phyloP scores from a whole-genome alignment of 2,113 vertebrate species.

The Alethe diademata region DNA sequence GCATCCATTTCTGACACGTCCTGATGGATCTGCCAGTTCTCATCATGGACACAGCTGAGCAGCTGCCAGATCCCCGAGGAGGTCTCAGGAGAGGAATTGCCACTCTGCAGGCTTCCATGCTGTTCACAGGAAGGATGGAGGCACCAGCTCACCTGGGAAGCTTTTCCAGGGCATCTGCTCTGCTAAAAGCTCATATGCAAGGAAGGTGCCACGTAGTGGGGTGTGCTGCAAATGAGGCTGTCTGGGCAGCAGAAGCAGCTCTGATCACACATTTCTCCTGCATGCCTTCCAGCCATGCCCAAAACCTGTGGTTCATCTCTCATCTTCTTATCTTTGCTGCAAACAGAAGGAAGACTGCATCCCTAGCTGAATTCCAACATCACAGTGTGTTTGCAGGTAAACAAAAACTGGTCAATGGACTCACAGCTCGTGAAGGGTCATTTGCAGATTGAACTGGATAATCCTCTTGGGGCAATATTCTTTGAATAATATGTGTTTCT shows the following conservation, averaged over 20 bases:
- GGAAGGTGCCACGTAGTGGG: not conserved
- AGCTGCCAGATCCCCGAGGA: not conserved
- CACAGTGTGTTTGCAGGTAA: not conserved
- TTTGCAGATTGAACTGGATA: not conserved
- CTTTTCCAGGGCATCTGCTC: not conserved
- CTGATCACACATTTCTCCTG: not conserved
- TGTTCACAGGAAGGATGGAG: not conserved
- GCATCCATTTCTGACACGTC: not conserved
- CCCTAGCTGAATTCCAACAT: not conserved
- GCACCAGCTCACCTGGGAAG: not conserved
- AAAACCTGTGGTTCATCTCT: not conserved
- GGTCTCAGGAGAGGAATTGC: not conserved
- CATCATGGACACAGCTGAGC: not conserved
- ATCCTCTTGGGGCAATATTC: not conserved
- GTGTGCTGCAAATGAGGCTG: not conserved
- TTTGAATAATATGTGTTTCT: not conserved
- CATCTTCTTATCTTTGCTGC: not conserved
- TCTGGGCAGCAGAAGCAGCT: not conserved
- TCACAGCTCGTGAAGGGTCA: not conserved
- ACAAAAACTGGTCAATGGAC: not conserved
- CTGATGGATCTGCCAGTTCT: not conserved
- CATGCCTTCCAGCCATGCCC: not conserved
- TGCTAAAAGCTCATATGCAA: fast-evolving
- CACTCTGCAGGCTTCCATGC: not conserved
- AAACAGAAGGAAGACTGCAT: not conserved